Evolutionary conservation across 2,888 invertebrate species (phyloP).

Genomic region (Cerastis leucographa): DNA sequence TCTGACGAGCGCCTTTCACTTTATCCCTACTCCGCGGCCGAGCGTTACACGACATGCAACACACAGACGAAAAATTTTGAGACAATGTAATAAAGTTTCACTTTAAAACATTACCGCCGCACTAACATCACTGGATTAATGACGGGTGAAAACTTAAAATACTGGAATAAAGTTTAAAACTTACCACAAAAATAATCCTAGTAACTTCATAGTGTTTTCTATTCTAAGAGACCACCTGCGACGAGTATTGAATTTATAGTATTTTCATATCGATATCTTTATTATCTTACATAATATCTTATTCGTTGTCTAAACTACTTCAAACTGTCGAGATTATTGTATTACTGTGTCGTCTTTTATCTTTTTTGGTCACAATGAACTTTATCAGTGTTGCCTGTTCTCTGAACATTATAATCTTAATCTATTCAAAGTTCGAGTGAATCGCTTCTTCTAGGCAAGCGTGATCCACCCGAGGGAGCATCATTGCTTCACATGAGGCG

Average conservation of each 20-base stretch:
- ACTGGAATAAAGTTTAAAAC: background rate
- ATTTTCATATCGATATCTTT: conserved; percentile 11
- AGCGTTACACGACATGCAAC: too few relatives aligned
- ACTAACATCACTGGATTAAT: too few relatives aligned
- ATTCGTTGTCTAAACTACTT: conserved; percentile 21
- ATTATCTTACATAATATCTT: conserved; percentile 15
- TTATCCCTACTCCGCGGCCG: too few relatives aligned
- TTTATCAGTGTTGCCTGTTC: background rate
- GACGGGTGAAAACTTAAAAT: background rate
- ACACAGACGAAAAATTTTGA: too few relatives aligned
- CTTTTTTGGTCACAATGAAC: background rate
- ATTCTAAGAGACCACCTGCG: conserved; percentile 22
- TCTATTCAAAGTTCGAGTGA: too few relatives aligned
- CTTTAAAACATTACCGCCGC: too few relatives aligned
- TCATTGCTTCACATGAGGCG: too few relatives aligned
- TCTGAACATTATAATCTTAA: too few relatives aligned
- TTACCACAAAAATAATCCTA: conserved; percentile 45
- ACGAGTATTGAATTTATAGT: conserved; percentile 17
- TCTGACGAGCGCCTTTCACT: too few relatives aligned
- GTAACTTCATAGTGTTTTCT: conserved; percentile 36
- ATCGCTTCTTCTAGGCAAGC: too few relatives aligned
- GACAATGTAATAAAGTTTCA: too few relatives aligned
- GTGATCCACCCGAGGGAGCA: too few relatives aligned
- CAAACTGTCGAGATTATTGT: conserved; percentile 46
- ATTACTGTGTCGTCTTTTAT: conserved; percentile 21